Evolutionary conservation across 2,113 vertebrate genomes (phyloP), one percentile per base, ranked within the genome.

Genomic region (Bos javanicus): DNA sequence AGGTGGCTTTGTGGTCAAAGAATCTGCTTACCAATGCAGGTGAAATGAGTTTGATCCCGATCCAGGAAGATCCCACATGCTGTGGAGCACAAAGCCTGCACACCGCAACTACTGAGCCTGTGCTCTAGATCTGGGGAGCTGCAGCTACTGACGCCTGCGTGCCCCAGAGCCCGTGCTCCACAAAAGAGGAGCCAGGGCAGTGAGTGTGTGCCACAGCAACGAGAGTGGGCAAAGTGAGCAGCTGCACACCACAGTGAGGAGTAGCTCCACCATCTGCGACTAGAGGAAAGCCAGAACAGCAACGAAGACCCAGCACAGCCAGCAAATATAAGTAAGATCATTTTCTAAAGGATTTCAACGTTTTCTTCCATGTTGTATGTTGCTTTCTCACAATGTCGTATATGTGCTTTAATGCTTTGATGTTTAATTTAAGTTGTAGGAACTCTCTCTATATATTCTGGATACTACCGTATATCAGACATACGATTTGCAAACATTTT

Each of bases 111-210:
- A 14, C 56, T 57, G 56, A 30, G 59, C 13, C 59, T 62, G 59
- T 7, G 59, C 28, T 60, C 59, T 62, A 30, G 59, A 6, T 1
- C 28, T 30, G 59, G 13, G 28, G 13, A 30, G 59, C 59, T 30
- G 59, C 28, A 62, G 28, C 28, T 30, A 62, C 28, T 30, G 59
- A 30, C 2, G 2, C 28, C 28, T 3, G 59, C 28, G 0, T 30
- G 60, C 28, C 60, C 60, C 60, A 62, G 28, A 62, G 60, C 6
- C 60, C 13, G 0, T 33, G 60, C 14, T 62, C 60, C 0, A 0
- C 60, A 62, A 33, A 33, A 7, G 14, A 33, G 14, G 33, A 62
- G 60, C 6, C 14, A 33, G 13, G 30, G 60, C 12, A 15, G 13
- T 60, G 59, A 30, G 7, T 15, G 59, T 7, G 59, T 60, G 13